These are phyloP conservation scores for Tipula unca DNA, from an alignment of 2,888 invertebrate genomes.

Conservation along the genomic window DNA sequence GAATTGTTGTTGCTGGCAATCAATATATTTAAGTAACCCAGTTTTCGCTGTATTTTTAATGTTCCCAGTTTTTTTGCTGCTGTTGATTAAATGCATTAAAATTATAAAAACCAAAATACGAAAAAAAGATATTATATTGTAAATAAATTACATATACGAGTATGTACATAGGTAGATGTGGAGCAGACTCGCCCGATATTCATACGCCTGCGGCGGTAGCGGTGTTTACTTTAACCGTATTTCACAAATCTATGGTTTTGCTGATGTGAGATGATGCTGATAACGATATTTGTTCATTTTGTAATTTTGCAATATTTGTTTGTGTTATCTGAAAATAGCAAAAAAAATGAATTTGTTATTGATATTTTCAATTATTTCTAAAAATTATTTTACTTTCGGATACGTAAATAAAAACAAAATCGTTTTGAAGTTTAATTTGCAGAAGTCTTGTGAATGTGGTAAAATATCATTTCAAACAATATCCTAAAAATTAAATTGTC, in stretches of 20 bases:
- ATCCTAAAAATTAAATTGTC: no score
- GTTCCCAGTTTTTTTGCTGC: background rate
- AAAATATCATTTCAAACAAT: no score
- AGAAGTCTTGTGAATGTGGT: no score
- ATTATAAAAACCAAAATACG: background rate
- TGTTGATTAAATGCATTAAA: background rate
- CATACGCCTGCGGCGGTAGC: no score
- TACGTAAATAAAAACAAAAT: no score
- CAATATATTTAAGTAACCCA: background rate
- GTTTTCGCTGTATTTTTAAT: background rate
- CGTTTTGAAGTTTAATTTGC: no score
- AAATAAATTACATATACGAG: background rate
- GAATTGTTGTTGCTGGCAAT: background rate
- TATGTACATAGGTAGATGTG: no score
- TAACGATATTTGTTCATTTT: conserved; percentile 1
- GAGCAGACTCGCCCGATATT: no score
- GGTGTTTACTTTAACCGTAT: no score
- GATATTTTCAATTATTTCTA: background rate
- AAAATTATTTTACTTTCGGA: background rate
- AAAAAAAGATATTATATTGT: background rate
- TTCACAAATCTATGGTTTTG: no score
- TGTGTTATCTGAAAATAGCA: background rate
- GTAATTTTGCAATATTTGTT: background rate
- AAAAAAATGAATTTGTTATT: background rate
- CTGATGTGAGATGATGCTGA: no score